Percentiles rank a stretch among this genome's conserved stretches.
These are phyloP conservation scores for Aleiodes leptofemur DNA, from an alignment of 2,888 invertebrate genomes.

Conservation along the genomic window DNA sequence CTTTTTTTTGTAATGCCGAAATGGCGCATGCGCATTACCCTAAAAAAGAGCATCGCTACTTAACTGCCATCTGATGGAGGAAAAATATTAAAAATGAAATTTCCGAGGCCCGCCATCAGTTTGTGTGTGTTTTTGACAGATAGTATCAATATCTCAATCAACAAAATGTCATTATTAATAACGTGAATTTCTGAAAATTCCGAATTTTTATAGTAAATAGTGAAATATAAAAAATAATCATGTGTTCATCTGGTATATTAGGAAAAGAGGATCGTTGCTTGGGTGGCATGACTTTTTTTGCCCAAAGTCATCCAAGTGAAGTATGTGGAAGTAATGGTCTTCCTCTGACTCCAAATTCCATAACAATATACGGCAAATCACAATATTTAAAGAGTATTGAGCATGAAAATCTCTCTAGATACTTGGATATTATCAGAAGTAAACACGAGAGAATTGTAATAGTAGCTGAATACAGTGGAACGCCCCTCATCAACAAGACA, in stretches of 20 bases:
- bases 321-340: constrained; percentile 96
- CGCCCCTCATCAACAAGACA: constrained; percentile 78
- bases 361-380: constrained; percentile 93
- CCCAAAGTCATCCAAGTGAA: constrained; percentile 91
- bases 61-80: no score
- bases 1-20: no score
- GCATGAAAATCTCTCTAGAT: constrained; percentile 90
- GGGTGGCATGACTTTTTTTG: constrained; percentile 94
- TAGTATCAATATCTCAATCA: no score
- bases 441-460: constrained; percentile 94
- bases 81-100: no score
- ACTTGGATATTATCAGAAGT: constrained; percentile 93
- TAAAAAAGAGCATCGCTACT: no score
- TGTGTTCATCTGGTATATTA: constrained; percentile 66
- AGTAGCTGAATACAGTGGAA: constrained; percentile 87
- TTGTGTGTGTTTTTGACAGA: no score
- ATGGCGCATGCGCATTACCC: no score
- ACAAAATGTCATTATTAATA: no score
- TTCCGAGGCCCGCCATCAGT: no score
- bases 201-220: no score
- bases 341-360: constrained; percentile 96
- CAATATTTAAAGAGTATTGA: constrained; percentile 87
- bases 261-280: constrained; percentile 79
- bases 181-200: no score
- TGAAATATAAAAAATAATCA: background rate